Evolutionary conservation across 2,113 vertebrate species (phyloP).

Genomic region (Caracal caracal): DNA sequence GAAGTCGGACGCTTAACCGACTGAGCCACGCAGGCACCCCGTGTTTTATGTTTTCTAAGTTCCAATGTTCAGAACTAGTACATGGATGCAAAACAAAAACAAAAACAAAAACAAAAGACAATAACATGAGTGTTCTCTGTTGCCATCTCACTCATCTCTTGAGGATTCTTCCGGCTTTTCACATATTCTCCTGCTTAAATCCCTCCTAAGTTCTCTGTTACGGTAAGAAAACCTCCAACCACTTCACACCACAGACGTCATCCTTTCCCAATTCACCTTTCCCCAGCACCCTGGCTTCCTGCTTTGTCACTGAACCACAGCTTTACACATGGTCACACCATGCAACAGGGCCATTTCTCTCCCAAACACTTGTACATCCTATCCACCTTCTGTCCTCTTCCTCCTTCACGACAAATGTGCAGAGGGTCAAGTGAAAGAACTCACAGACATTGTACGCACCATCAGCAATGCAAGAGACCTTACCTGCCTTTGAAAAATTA

Average conservation of each 20-base stretch:
- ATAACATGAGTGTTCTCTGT: background rate
- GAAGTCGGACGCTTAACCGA: too few species aligned
- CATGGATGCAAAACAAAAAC: background rate
- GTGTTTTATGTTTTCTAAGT: background rate
- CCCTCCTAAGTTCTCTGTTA: background rate
- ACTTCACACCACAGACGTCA: background rate
- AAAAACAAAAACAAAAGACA: background rate
- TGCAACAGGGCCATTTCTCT: background rate
- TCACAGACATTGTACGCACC: background rate
- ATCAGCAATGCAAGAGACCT: background rate
- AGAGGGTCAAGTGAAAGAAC: background rate
- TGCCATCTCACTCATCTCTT: background rate
- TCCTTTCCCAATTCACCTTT: background rate
- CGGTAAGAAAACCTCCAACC: background rate
- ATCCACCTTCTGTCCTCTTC: background rate
- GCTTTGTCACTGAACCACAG: background rate
- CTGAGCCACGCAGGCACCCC: too few species aligned
- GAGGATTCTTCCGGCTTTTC: background rate
- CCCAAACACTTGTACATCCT: background rate
- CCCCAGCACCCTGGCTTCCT: background rate
- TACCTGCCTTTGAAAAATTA: background rate
- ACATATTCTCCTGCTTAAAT: background rate
- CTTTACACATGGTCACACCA: background rate
- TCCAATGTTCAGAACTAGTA: background rate
- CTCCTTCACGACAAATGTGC: background rate